phyloP scores from a whole-genome alignment of 2,113 vertebrate genomes.

The Pteronura brasiliensis region DNA sequence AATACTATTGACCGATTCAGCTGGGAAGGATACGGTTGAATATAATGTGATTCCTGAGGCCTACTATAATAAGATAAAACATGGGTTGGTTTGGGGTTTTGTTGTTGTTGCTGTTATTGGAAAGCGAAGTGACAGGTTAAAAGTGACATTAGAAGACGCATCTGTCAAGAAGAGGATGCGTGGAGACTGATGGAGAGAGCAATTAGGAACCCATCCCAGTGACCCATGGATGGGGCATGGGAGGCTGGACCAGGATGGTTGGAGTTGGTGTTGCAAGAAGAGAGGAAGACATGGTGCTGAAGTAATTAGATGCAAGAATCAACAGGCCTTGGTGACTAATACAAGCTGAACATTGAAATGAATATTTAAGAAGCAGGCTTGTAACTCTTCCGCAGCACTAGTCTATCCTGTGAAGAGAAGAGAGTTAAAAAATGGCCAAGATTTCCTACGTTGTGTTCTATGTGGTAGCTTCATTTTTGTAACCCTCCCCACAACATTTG shows the following conservation, averaged over 20 bases:
- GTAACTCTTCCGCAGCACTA: background rate
- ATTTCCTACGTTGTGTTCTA: background rate
- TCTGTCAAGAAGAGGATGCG: background rate
- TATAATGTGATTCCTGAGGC: background rate
- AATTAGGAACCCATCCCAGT: background rate
- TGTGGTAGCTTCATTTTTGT: background rate
- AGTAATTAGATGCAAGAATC: background rate
- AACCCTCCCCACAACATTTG: background rate
- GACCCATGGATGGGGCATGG: background rate
- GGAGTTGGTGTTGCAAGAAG: background rate
- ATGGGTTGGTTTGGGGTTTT: background rate
- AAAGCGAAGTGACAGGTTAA: background rate
- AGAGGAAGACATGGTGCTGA: background rate
- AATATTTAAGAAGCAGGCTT: background rate
- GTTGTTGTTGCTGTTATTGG: background rate
- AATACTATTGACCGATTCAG: background rate
- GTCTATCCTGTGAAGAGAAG: background rate
- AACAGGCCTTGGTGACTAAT: background rate
- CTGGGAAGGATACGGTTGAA: background rate
- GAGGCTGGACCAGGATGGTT: background rate
- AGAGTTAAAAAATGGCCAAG: background rate
- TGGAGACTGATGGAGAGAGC: background rate
- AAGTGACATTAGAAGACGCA: background rate
- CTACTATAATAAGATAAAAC: background rate
- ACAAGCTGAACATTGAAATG: background rate